A percentile compares a stretch with the other conserved stretches of the same genome.
phyloP scores from a whole-genome alignment of 2,113 vertebrate genomes.

The Myiozetetes cayanensis region DNA sequence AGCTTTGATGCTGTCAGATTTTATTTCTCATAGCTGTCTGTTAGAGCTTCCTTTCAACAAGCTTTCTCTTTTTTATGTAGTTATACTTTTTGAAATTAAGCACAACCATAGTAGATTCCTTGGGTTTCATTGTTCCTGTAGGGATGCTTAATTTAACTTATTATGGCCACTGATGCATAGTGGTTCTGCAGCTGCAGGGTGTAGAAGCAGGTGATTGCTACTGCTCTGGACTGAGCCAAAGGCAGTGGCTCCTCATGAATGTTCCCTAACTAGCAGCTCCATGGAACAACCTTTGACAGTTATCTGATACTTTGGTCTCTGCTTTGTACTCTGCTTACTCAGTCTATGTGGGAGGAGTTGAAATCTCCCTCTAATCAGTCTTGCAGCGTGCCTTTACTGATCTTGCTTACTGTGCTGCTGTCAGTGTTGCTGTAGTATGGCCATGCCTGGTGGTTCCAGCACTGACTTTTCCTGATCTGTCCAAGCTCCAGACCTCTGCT shows the following conservation, averaged over 20 bases:
- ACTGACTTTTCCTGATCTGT: not conserved
- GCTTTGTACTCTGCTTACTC: not conserved
- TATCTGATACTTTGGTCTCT: not conserved
- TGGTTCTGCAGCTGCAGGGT: not conserved
- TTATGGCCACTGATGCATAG: not conserved
- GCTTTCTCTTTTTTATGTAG: not conserved
- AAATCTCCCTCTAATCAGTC: not conserved
- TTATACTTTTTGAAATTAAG: not conserved
- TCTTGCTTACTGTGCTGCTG: not conserved
- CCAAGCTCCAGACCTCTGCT: not conserved
- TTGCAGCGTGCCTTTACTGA: accelerated
- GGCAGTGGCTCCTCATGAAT: not conserved
- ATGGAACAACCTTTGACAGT: not conserved
- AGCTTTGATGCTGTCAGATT: conserved; percentile 30
- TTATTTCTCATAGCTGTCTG: not conserved
- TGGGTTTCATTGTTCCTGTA: not conserved
- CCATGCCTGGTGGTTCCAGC: not conserved
- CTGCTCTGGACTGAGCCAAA: not conserved
- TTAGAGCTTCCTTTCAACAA: conserved; percentile 9
- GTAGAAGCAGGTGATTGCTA: not conserved
- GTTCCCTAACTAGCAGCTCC: not conserved
- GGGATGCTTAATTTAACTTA: not conserved
- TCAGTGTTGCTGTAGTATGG: accelerated
- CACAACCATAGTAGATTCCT: not conserved
- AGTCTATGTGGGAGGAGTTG: not conserved